Conservation (phyloP, 2,113 vertebrate species). For the Pseudolaguvia tuberculata region DNA sequence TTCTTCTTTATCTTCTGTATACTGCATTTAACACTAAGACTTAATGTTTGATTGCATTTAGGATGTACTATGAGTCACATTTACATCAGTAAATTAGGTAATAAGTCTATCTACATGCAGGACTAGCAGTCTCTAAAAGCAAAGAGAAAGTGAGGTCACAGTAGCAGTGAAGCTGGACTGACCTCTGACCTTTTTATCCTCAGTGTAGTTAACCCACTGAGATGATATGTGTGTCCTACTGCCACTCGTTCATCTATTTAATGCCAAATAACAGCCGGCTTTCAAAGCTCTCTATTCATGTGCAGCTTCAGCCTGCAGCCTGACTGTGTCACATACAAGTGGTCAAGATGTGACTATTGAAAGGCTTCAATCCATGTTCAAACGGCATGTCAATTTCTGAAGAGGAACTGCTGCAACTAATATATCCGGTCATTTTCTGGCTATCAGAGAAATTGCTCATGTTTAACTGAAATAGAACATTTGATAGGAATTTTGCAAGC, state of each 20-base stretch:
- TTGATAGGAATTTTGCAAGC: background rate
- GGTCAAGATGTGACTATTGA: background rate
- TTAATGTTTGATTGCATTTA: background rate
- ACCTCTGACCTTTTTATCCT: constrained; percentile 51
- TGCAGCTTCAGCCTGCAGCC: constrained; percentile 26
- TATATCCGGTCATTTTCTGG: background rate
- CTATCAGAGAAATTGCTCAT: background rate
- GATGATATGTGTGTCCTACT: constrained; percentile 30
- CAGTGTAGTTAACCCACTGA: constrained; percentile 46
- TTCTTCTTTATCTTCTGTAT: background rate
- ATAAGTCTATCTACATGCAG: background rate
- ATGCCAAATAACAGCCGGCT: constrained; percentile 39
- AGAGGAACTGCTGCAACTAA: constrained; percentile 17
- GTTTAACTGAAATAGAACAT: background rate
- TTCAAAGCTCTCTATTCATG: constrained; percentile 12
- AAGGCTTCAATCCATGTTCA: constrained; percentile 18
- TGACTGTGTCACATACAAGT: constrained; percentile 2
- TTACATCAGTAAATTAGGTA: background rate
- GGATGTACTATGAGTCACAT: background rate
- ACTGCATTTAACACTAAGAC: background rate
- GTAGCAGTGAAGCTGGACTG: constrained; percentile 25
- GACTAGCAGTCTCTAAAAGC: background rate
- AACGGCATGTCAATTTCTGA: background rate
- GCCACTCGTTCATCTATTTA: constrained; percentile 28
- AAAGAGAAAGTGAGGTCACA: constrained; percentile 11